Base-by-base conservation (phyloP, 2,888 invertebrate genomes). In the Geophilus truncorum region DNA sequence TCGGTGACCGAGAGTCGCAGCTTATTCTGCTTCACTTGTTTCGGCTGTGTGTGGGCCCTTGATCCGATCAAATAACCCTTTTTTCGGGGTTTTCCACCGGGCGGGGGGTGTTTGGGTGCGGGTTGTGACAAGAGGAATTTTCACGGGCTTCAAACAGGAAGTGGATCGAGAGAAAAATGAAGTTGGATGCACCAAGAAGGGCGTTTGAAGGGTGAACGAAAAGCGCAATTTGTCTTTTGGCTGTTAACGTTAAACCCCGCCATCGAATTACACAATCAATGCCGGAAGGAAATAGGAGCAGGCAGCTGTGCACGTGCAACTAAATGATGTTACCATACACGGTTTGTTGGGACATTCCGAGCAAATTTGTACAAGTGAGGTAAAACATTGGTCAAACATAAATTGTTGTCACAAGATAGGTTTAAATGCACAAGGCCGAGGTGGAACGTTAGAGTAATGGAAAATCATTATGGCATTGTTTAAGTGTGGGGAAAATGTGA, bases 301-400 rank as follows among this genome's bases (percentile, higher is more conserved):
- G 70, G 70, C 70, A 70, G 70, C 70, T 70, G 70, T 70, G 70
- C 70, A 70, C 70, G 70, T 70, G 70, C 70, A 70, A n/a, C 70
- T 70, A 70, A 70, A 70, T 28, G 70, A 70, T 9, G 25, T 70
- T 70, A 70, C 70, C 70, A 70, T 28, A 28, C 70, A 25, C 28
- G 0, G 70, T 25, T 70, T 15, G 18, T 70, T 70, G 28, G 21
- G 21, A 62, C 6, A 62, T 23, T 62, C 21, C 23, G 10, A 0
- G 57, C 23, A 62, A 62, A 62, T 18, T 62, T 12, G 15, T 15
- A 15, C 36, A 15, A n/a, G n/a, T n/a, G n/a, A n/a, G n/a, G n/a
- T n/a, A n/a, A n/a, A n/a, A n/a, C n/a, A n/a, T n/a, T n/a, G n/a
- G n/a, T n/a, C n/a, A n/a, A n/a, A n/a, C n/a, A n/a, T n/a, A n/a